Evolutionary conservation across 2,888 invertebrate species (phyloP), one percentile per base, ranked within the genome.

Genomic region (Monoplex corrugatus): DNA sequence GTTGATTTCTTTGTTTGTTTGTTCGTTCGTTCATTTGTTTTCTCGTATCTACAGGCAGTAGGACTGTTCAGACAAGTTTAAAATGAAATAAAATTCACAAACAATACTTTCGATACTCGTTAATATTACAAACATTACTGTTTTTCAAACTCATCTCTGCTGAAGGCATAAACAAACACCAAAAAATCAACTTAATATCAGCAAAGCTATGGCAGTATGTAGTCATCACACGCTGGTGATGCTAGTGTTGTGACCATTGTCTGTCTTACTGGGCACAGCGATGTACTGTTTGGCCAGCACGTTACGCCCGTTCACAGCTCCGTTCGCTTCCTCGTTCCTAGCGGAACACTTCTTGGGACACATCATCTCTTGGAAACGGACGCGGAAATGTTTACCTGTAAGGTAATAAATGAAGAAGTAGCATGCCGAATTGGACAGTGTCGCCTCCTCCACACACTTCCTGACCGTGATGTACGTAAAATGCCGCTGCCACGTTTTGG

Each of bases 321-420:
- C 40, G 2, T 19, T 10, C 13, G 35, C n/a, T 23, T 78, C 45
- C 82, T n/a, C 32, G n/a, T n/a, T 13, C n/a, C 32, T 28, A 23
- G 23, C n/a, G 13, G 38, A 38, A 50, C 90, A 92, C 23, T 86
- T 78, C 68, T 88, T 88, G 43, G 92, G 91, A 78, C 93, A 92
- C 1, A 94, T 72, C 35, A 94, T 88, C 32, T 92, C 90, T 86
- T 92, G 91, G 23, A 94, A 92, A 85, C 95, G 94, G 32, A 92
- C 93, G 19, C 96, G 90, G 90, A 96, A 96, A 87, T 94, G 93
- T 57, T 94, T 93, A 0, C 96, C 96, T 0, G 96, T 96, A 40
- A 94, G 91, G 78, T 95, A 93, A 88, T 96, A 96, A 80, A 96
- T 96, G 89, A 95, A 95, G 91, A 96, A 94, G 91, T 96, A 95